phyloP scores from a whole-genome alignment of 2,797 vertebrate genomes.

The Holocentrus rufus region DNA sequence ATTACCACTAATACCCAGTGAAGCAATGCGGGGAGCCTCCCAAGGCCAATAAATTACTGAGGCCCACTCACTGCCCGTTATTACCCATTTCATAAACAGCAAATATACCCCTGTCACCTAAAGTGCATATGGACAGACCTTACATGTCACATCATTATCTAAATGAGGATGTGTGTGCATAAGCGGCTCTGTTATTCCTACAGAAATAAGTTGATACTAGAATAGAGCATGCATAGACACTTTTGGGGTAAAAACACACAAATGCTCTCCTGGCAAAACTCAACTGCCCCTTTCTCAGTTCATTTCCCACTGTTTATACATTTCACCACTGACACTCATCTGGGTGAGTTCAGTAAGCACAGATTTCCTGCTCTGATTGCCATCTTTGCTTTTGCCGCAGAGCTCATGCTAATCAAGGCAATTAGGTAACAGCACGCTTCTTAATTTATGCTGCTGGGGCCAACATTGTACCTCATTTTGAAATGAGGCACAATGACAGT shows the following conservation, averaged over 20 bases:
- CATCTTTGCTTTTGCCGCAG: constrained; percentile 49
- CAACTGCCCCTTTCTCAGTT: background rate
- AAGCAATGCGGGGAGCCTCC: background rate
- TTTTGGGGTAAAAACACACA: background rate
- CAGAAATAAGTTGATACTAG: no score
- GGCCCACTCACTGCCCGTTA: background rate
- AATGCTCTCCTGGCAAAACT: background rate
- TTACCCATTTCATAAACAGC: constrained; percentile 6
- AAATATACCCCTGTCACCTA: background rate
- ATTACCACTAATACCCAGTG: constrained; percentile 5
- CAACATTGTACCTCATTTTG: constrained; percentile 60
- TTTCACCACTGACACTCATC: constrained; percentile 32
- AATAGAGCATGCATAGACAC: no score
- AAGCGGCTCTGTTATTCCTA: no score
- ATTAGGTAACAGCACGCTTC: constrained; percentile 73
- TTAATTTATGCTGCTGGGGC: constrained; percentile 77
- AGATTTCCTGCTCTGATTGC: constrained; percentile 65
- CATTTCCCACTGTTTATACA: constrained; percentile 12
- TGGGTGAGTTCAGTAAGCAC: constrained; percentile 37
- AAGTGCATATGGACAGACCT: background rate
- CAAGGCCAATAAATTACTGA: constrained; percentile 4
- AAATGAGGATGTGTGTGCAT: background rate
- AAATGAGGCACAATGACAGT: constrained; percentile 73
- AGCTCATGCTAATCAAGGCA: constrained; percentile 76
- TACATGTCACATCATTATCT: background rate